Base-by-base conservation (phyloP, 1,140 invertebrate genomes). In the Pararge aegeria region DNA sequence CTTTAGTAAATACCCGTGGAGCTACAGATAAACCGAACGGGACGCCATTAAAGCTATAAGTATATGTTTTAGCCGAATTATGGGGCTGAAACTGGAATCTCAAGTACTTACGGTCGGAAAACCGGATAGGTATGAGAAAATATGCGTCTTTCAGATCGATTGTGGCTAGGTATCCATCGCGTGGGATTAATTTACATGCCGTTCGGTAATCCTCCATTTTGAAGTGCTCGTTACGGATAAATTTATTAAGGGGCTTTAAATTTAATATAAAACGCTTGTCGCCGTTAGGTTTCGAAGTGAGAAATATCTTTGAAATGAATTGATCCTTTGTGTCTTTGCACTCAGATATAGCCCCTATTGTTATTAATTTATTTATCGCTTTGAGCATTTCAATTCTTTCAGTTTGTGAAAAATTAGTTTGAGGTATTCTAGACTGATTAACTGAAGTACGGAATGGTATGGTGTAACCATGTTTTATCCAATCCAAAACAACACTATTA, bases 71-170 rank as follows among this genome's bases (percentile, higher is more conserved):
- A 16, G n/a, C 1, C 1, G 16, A 16, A 16, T 18, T 40, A 30
- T 5, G 29, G 10, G 29, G 42, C 12, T 15, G 21, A 54, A 60
- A 65, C 15, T 56, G 27, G 29, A 69, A 69, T 12, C 59, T 49
- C 27, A 69, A 21, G 29, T 61, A 70, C 51, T 66, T 70, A 21
- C 42, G 21, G 13, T 50, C 16, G 2, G n/a, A 18, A 20, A 5
- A 3, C 20, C 13, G 46, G 2, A 66, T 61, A 9, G 69, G 59
- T 0, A 71, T 34, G 3, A 68, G 46, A 19, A 68, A 60, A 51
- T 68, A 68, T 6, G 69, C 38, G 20, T 71, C 60, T 38, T 71
- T 71, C n/a, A 71, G 20, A 13, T 68, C 62, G 13, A 67, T 68
- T 5, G 62, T 61, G n/a, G 59, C 58, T 52, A 73, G 53, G 46